Base-by-base conservation (phyloP, 2,113 vertebrate species). In the Cisticola juncidis region DNA sequence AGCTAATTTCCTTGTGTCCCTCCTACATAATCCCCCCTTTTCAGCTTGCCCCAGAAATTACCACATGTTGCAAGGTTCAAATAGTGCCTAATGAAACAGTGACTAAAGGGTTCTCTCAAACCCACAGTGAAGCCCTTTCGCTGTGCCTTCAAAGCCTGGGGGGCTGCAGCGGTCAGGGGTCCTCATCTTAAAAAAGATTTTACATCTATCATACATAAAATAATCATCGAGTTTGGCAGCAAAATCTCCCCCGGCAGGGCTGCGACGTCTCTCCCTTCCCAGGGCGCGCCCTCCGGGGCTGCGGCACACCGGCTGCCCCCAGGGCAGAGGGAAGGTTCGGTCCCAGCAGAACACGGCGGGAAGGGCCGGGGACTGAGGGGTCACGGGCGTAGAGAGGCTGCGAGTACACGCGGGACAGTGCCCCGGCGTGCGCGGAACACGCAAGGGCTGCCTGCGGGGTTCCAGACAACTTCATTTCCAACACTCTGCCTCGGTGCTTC, bases 51-150 rank as follows among this genome's bases (percentile, higher is more conserved):
- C 98, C 97, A 99, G 98, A 99, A 99, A 99, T 99, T 99, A 99
- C 98, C 98, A 98, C 98, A 98, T 98, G 98, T 99, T 99, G 99
- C 99, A 99, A 99, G 99, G 99, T 99, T 99, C 99, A 99, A 99
- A 99, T 98, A 98, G 98, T 96, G 98, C 98, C 98, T 99, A 99
- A 99, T 99, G 99, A 99, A 99, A 99, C 99, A 99, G 99, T 99
- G 99, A 98, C 99, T 98, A 99, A 99, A 99, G 97, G 97, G 98
- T 98, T 98, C 97, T 98, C 96, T 98, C 97, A 97, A 96, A 94
- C 90, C 97, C 97, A 50, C 91, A 58, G 96, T 84, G 98, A 97
- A 99, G 98, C 98, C 98, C 98, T 98, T 98, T 98, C 82, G 98
- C 97, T 95, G 97, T 93, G 97, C 95, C 98, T 98, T 98, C 98